Conservation (phyloP, 2,888 invertebrate species). For the Orthosia gracilis region DNA sequence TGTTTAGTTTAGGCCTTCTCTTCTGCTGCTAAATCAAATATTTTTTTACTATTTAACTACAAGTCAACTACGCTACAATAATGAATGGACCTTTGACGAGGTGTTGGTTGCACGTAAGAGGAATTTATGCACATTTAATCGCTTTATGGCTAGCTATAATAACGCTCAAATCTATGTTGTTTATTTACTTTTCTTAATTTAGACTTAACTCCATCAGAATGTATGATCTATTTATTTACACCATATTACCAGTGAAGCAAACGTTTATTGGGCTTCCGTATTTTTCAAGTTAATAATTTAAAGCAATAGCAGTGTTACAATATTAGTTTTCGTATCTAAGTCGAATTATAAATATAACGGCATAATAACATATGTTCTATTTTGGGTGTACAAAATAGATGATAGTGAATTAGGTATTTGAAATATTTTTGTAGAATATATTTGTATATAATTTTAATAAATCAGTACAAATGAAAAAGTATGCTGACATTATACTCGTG, state of each 20-base stretch:
- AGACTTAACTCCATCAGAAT: slow-evolving; percentile 50
- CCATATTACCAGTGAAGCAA: slow-evolving; percentile 66
- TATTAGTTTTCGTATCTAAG: slow-evolving; percentile 48
- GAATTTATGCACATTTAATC: slow-evolving; percentile 62
- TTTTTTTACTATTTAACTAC: slow-evolving; percentile 37
- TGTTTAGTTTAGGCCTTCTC: slow-evolving; percentile 32
- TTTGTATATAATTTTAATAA: slow-evolving; percentile 76
- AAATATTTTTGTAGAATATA: slow-evolving; percentile 70
- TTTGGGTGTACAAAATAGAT: slow-evolving; percentile 74
- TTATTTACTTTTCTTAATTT: slow-evolving; percentile 62
- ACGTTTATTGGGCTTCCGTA: slow-evolving; percentile 70
- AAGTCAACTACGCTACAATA: slow-evolving; percentile 32
- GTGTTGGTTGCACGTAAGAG: slow-evolving; percentile 59
- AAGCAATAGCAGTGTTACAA: slow-evolving; percentile 58
- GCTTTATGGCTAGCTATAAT: slow-evolving; percentile 61
- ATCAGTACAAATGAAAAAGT: slow-evolving; percentile 80
- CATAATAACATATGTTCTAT: slow-evolving; percentile 69
- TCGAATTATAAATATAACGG: slow-evolving; percentile 61
- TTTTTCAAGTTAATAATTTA: slow-evolving; percentile 39
- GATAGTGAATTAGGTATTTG: slow-evolving; percentile 64
- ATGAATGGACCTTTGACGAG: slow-evolving; percentile 36
- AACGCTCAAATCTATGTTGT: slow-evolving; percentile 70
- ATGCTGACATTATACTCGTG: slow-evolving; percentile 64
- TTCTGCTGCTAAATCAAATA: slow-evolving; percentile 30
- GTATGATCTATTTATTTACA: slow-evolving; percentile 59